Percentiles rank a stretch among this genome's conserved stretches.
Conservation (phyloP, 2,888 invertebrate genomes). For the Pollenia labialis region DNA sequence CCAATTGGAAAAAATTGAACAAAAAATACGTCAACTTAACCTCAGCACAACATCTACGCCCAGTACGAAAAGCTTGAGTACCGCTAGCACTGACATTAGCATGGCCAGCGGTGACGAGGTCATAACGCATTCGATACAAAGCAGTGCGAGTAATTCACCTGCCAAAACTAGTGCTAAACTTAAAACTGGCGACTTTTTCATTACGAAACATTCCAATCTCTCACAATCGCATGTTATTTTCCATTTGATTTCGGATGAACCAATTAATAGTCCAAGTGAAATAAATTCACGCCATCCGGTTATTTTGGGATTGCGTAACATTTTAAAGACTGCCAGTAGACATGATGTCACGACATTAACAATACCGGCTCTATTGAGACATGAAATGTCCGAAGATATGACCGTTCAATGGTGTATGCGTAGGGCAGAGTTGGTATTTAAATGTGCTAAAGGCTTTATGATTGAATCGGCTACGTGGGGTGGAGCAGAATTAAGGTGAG, state of each 20-base stretch:
- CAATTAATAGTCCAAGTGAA: conserved; percentile 88
- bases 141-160: conserved; percentile 78
- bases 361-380: conserved; percentile 95
- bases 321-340: conserved; percentile 96
- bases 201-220: conserved; percentile 96
- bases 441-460: conserved; percentile 99
- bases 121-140: conserved; percentile 59
- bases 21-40: conserved; percentile 85
- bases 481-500: conserved; percentile 93
- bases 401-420: conserved; percentile 98
- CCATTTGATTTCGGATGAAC: conserved; percentile 96
- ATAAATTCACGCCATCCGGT: conserved; percentile 98
- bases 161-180: conserved; percentile 85
- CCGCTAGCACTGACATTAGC: conserved; percentile 66
- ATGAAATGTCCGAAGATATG: conserved; percentile 98
- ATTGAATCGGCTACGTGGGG: conserved; percentile 98
- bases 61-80: conserved; percentile 75
- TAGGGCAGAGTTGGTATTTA: conserved; percentile 97
- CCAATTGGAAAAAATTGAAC: conserved; percentile 90
- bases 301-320: conserved; percentile 96
- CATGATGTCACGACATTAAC: conserved; percentile 97
- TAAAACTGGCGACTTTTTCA: conserved; percentile 93
- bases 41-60: conserved; percentile 75
- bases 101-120: conserved; percentile 43
- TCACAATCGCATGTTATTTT: conserved; percentile 97